A percentile compares a stretch with the other conserved stretches of the same genome.
These are phyloP conservation scores for Apeltes quadracus DNA, from an alignment of 2,113 vertebrate genomes.

Conservation along the genomic window DNA sequence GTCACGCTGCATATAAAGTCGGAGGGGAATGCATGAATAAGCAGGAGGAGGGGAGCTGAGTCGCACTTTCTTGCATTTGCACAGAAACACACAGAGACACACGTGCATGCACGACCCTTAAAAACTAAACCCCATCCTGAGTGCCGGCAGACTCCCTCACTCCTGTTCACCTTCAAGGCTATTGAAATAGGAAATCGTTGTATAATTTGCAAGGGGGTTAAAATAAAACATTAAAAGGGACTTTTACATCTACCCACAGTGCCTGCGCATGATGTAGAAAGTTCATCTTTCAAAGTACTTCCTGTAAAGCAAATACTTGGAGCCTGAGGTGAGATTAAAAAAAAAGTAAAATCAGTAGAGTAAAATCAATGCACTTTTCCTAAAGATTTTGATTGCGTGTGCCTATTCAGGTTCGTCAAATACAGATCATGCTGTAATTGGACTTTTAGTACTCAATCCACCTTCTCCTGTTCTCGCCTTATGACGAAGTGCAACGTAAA, in stretches of 20 bases:
- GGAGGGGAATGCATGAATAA: slow-evolving; percentile 57
- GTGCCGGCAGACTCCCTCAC: slow-evolving; percentile 24
- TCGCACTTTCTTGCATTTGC: slow-evolving; percentile 27
- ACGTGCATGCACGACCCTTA: slow-evolving; percentile 16
- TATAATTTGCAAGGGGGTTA: slow-evolving; percentile 43
- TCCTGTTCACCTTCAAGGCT: slow-evolving; percentile 53
- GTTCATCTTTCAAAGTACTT: slow-evolving; percentile 49
- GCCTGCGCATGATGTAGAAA: slow-evolving; percentile 43
- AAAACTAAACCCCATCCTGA: slow-evolving; percentile 13
- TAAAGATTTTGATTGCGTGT: slow-evolving; percentile 20
- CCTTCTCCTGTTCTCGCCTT: not conserved
- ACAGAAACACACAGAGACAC: slow-evolving; percentile 7
- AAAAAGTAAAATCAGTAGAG: not conserved
- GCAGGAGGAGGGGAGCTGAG: slow-evolving; percentile 39
- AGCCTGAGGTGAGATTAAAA: slow-evolving; percentile 48
- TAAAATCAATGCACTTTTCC: slow-evolving; percentile 32
- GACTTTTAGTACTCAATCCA: slow-evolving; percentile 9
- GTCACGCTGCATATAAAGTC: slow-evolving; percentile 55
- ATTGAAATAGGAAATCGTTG: slow-evolving; percentile 46
- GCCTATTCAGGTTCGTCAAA: slow-evolving; percentile 6
- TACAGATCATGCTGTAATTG: slow-evolving; percentile 24
- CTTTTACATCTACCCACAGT: slow-evolving; percentile 32
- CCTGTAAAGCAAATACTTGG: slow-evolving; percentile 27
- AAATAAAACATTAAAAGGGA: slow-evolving; percentile 48
- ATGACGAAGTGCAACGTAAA: slow-evolving; percentile 36